Base-by-base conservation (phyloP, 2,113 vertebrate species). In the Orthonyx spaldingii region DNA sequence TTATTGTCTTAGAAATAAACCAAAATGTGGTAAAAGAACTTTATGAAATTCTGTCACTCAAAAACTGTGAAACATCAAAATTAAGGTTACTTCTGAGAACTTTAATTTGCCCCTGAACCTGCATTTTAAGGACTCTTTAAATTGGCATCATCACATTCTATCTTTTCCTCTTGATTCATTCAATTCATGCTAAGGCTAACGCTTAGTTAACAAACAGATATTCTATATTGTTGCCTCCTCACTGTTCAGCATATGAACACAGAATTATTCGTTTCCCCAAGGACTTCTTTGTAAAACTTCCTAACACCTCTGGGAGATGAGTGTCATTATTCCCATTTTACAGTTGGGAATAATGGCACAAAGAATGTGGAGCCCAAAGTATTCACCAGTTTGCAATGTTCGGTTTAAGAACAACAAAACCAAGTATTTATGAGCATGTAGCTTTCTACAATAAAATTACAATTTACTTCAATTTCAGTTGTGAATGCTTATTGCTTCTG, bases 401-500 rank as follows among this genome's bases (percentile, higher is more conserved):
- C 52, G 2, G 61, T 84, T 94, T 71, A 93, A 96, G 93, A 95
- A 89, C 86, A 96, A 92, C 78, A 42, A 83, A 77, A 84, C 65
- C 53, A 89, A 90, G 84, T 94, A 94, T 96, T 89, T 96, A 94
- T 91, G 65, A 89, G 87, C 81, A 76, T 46, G 87, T 85, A 82
- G 46, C 77, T 91, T 93, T 95, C 87, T 61, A 96, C 80, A 93
- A 61, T 83, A 91, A 96, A 96, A 94, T 87, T 96, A 96, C 91
- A 96, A 91, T 95, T 96, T 96, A 91, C 91, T 85, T 96, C 96
- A 79, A 61, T 97, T 96, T 96, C 87, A 93, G 93, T 96, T 95
- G 84, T 76, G 61, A 96, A 83, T 92, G 89, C 87, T 96, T 96
- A 97, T 84, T 94, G 84, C 93, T 81, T 89, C 93, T 94, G 94